A percentile compares a stretch with the other conserved stretches of the same genome.
phyloP scores from a whole-genome alignment of 1,140 invertebrate genomes.

The Drosophila lini region DNA sequence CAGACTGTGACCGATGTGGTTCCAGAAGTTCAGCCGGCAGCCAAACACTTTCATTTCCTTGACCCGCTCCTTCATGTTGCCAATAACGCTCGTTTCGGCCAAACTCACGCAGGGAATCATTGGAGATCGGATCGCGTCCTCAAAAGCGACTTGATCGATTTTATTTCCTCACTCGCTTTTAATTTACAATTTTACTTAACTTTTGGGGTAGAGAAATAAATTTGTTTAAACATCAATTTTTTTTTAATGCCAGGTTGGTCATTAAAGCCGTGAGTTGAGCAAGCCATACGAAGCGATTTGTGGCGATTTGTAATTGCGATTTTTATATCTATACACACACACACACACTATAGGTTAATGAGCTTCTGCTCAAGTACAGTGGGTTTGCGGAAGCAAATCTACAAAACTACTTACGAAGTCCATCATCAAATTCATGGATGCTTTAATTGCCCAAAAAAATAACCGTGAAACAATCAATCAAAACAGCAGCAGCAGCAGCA shows the following conservation, averaged over 20 bases:
- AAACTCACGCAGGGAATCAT: slow-evolving; percentile 85
- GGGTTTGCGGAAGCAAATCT: slow-evolving; percentile 50
- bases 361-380: slow-evolving; percentile 46
- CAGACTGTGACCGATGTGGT: slow-evolving; percentile 82
- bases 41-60: slow-evolving; percentile 85
- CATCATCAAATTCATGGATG: slow-evolving; percentile 44
- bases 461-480: slow-evolving; percentile 52
- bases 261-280: slow-evolving; percentile 15
- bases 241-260: slow-evolving; percentile 3
- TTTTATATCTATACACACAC: slow-evolving; percentile 12
- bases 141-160: slow-evolving; percentile 16
- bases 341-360: slow-evolving; percentile 30
- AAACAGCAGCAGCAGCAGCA: slow-evolving; percentile 18
- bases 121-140: slow-evolving; percentile 47
- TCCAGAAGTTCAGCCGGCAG: slow-evolving; percentile 84
- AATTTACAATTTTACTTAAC: slow-evolving; percentile 16
- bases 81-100: slow-evolving; percentile 84
- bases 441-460: slow-evolving; percentile 43
- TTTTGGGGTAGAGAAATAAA: slow-evolving; percentile 25
- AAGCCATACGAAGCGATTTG: slow-evolving; percentile 47
- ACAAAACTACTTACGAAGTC: slow-evolving; percentile 41
- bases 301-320: slow-evolving; percentile 38
- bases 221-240: slow-evolving; percentile 25
- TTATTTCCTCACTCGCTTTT: slow-evolving; percentile 16
- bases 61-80: slow-evolving; percentile 84